Evolutionary conservation across 2,113 vertebrate species (phyloP).

Genomic region (Equus quagga): DNA sequence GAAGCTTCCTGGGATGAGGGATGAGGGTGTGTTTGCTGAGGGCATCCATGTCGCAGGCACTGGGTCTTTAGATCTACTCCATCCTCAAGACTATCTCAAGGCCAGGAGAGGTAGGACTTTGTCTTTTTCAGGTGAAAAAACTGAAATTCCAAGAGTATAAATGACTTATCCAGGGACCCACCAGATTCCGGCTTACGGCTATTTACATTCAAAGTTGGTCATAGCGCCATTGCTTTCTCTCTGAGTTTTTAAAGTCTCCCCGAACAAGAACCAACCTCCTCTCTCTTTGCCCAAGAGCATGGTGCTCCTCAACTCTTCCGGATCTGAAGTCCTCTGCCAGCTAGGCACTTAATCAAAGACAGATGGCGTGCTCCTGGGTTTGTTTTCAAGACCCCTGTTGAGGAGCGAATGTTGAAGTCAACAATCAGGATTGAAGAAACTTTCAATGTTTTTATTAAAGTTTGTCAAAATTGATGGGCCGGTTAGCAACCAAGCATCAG

Average conservation of each 20-base stretch:
- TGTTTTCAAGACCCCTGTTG: background rate
- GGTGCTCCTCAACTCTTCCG: background rate
- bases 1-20: background rate
- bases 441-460: background rate
- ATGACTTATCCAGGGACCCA: background rate
- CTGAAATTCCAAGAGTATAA: background rate
- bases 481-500: background rate
- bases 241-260: background rate
- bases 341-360: background rate
- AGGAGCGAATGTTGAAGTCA: background rate
- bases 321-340: background rate
- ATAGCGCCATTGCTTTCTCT: background rate
- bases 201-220: background rate
- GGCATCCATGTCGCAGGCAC: background rate
- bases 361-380: background rate
- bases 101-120: background rate
- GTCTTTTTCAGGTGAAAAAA: background rate
- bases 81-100: background rate
- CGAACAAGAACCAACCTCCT: background rate
- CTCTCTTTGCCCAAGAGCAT: background rate
- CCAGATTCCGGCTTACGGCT: background rate
- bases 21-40: background rate
- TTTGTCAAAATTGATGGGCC: background rate
- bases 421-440: background rate
- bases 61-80: background rate